Base-by-base conservation (phyloP, 1,140 invertebrate species). In the Dreissena rostriformis region DNA sequence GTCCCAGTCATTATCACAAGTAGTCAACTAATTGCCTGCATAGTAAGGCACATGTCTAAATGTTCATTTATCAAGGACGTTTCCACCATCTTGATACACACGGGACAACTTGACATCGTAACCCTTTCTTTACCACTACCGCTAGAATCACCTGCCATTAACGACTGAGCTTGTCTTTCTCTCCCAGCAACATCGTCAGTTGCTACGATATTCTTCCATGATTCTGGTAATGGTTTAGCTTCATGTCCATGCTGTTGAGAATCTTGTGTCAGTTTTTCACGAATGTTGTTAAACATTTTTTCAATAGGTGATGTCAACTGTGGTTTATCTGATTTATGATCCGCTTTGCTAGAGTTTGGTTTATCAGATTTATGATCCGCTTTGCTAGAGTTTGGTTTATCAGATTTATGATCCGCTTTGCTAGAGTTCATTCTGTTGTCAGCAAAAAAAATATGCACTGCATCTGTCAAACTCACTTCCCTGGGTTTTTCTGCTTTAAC, bases 41-140 rank as follows among this genome's bases (percentile, higher is more conserved):
- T 39, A 67, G 77, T 74, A 26, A 87, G 75, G 75, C 88, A 88
- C 19, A 55, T 29, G 67, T 89, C 88, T 73, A 89, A 86, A 85
- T 89, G 88, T 15, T 75, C 81, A 88, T 89, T 89, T 24, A 89
- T 89, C 19, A 63, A 28, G 15, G 71, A 39, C 67, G 53, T 24
- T n/a, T 55, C 12, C 63, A 89, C 85, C 49, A 51, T 17, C 2
- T 39, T 81, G 29, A 76, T 57, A 88, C 88, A 89, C 15, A 87
- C 76, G 28, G 88, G 88, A 74, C 88, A 89, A 65, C 61, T 11
- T 22, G 82, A 83, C 52, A 66, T 78, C 26, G 39, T 39, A 39
- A 39, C 4, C 39, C 39, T 39, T 8, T 74, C 68, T 55, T 29
- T 24, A 57, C 72, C 61, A 53, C 67, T 22, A 53, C 14, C 26